These are phyloP conservation scores for Psophia crepitans DNA, from an alignment of 2,113 vertebrate genomes.

Conservation along the genomic window DNA sequence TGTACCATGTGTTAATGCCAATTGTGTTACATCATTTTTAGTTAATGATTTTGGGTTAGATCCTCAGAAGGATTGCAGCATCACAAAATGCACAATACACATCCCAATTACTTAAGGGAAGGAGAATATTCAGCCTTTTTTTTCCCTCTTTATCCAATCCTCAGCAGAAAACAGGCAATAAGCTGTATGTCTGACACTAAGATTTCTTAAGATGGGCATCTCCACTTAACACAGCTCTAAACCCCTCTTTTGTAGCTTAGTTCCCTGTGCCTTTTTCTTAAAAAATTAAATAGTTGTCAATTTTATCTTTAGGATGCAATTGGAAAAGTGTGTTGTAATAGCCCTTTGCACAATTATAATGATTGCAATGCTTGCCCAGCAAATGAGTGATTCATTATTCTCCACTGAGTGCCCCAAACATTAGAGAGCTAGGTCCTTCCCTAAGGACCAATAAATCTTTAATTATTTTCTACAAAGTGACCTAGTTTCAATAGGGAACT, in stretches of 20 bases:
- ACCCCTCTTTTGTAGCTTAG: not conserved
- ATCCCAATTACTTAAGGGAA: not conserved
- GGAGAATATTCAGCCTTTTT: not conserved
- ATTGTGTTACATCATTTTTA: not conserved
- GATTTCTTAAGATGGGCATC: not conserved
- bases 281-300: not conserved
- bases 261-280: not conserved
- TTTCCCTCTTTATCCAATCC: not conserved
- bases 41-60: not conserved
- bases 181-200: not conserved
- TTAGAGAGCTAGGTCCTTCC: not conserved
- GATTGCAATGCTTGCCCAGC: not conserved
- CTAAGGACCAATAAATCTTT: conserved; percentile 46
- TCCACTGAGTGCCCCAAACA: not conserved
- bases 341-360: not conserved
- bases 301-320: not conserved
- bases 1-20: not conserved
- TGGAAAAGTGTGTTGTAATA: not conserved
- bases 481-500: conserved; percentile 15
- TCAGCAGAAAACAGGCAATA: not conserved
- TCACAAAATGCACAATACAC: not conserved
- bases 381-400: not conserved
- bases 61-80: not conserved
- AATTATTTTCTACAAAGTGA: conserved; percentile 53
- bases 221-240: not conserved